phyloP scores from a whole-genome alignment of 2,113 vertebrate species.

The Prionailurus viverrinus region DNA sequence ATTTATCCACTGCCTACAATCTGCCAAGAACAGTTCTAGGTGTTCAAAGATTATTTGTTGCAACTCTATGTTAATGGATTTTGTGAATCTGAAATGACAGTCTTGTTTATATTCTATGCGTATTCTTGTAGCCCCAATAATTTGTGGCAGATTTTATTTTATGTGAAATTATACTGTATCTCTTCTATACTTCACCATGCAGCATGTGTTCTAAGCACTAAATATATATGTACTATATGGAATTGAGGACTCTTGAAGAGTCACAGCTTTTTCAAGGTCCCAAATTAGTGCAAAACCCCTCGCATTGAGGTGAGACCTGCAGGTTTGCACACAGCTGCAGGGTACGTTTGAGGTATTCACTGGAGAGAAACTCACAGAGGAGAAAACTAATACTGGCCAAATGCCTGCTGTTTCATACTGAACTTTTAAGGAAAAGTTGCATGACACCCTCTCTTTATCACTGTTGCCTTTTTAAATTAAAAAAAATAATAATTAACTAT shows the following conservation, averaged over 20 bases:
- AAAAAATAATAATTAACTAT: slow-evolving; percentile 25
- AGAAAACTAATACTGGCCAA: slow-evolving; percentile 32
- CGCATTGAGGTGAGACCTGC: background rate
- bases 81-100: background rate
- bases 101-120: background rate
- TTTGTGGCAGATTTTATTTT: background rate
- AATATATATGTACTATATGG: background rate
- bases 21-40: background rate
- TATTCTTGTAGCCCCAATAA: background rate
- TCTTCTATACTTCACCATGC: background rate
- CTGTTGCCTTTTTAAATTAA: background rate
- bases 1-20: background rate
- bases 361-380: slow-evolving; percentile 10
- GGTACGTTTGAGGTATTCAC: background rate
- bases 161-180: too few species aligned
- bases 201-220: background rate
- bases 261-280: background rate
- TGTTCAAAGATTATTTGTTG: background rate
- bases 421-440: background rate
- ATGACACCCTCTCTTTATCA: background rate
- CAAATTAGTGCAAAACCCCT: slow-evolving; percentile 40
- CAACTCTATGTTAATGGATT: background rate
- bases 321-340: background rate
- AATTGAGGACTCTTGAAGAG: background rate
- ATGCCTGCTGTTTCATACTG: slow-evolving; percentile 18